Base-by-base conservation (phyloP, 2,113 vertebrate genomes). In the Zingel zingel region DNA sequence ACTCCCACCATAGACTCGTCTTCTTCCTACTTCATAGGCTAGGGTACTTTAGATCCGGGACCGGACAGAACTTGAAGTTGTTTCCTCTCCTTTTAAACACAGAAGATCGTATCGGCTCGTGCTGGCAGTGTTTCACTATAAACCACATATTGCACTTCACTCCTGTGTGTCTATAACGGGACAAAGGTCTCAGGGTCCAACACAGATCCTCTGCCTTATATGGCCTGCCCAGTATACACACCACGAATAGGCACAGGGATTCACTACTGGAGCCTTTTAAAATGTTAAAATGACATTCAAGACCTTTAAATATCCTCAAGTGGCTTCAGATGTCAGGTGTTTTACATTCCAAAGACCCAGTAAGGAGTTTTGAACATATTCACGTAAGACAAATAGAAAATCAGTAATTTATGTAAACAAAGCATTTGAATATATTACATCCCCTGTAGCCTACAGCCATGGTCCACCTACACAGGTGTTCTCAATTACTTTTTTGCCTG, bases 161-260 rank as follows among this genome's bases (percentile, higher is more conserved):
- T 78, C 72, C 58, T 51, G 50, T 25, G 61, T 33, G 86, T 83
- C 82, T 79, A 50, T 80, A 83, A 81, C 57, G 62, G 79, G 81
- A 79, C 87, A 21, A 69, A 23, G 68, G 88, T 91, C 79, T 85
- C 84, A 91, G 89, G 87, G 92, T 92, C 88, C 90, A 88, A 4
- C 67, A 11, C 78, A 1, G 23, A 43, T 85, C 77, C 43, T 63
- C 79, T 66, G 75, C 88, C 91, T 75, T 88, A 86, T 91, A 92
- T 79, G 91, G 89, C 51, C n/a, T 78, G 69, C 79, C 73, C 68
- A 73, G 39, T 43, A 43, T 62, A 11, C 47, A 45, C 19, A 64
- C 30, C n/a, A 61, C 47, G 67, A 54, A 81, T 77, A 71, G 36
- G 58, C 78, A 43, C 39, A 67, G 48, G 54, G 81, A 78, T 71